Evolutionary conservation across 2,888 invertebrate species (phyloP), one percentile per base, ranked within the genome.

Genomic region (Drosophila niveifrons): DNA sequence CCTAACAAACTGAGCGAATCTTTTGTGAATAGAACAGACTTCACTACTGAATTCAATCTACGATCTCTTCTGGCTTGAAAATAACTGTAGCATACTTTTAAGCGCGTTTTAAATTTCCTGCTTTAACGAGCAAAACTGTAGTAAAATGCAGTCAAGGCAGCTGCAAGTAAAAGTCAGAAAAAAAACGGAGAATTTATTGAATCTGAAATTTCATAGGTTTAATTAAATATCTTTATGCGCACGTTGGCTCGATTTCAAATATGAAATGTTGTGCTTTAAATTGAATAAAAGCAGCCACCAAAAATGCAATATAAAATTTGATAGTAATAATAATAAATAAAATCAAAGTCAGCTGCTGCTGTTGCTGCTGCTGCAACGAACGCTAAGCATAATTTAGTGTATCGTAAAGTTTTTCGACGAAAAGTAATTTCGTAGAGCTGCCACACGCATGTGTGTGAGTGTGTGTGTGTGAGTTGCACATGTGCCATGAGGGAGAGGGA

Each of bases 251-350:
- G 43, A 17, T n/a, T 18, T 0, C 44, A 55, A 31, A 17, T 17
- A 4, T 28, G 28, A 51, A 11, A 41, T 15, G 13, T 7, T 7
- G 1, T 2, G 39, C 39, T 15, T 41, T 3, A 41, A 28, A 41
- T 39, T 15, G 28, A 28, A 28, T 36, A 31, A 31, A 29, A 53
- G 36, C 11, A 53, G 10, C 8, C 8, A 11, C 11, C 41, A 15
- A 39, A 28, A 41, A 46, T 44, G 13, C 10, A 11, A 57, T 50
- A 29, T 50, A 50, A 41, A 50, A 8, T 48, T 58, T 28, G 18
- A 36, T 47, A 58, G 36, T 36, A 58, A 47, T 58, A 41, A 59
- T 17, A 50, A 58, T 58, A 50, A 48, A 58, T 41, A 43, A 29
- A 48, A 41, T 50, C 50, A 50, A 50, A 36, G 8, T 57, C 48